A percentile compares a stretch with the other conserved stretches of the same genome.
Evolutionary conservation across 2,797 vertebrate genomes (phyloP).

Genomic region (Lindbergichthys nudifrons): DNA sequence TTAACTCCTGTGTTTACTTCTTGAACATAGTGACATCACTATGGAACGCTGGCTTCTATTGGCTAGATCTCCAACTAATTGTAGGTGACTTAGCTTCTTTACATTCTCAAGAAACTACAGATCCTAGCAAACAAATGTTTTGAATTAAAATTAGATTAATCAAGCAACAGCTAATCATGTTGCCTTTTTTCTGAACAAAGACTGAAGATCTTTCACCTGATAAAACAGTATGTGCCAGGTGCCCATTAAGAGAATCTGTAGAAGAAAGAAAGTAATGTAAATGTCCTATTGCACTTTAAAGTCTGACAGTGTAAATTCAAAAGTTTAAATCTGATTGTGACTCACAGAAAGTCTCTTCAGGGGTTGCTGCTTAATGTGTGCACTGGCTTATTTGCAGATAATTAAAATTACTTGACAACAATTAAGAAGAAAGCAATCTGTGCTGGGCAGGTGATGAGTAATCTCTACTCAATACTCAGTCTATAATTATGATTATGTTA

Average conservation of each 20-base stretch:
- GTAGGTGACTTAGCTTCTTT: too few species aligned
- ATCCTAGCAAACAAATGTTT: too few species aligned
- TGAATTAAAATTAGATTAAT: too few species aligned
- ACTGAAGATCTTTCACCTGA: not conserved
- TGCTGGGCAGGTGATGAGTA: conserved; percentile 75
- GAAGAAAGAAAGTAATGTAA: not conserved
- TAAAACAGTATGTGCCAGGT: not conserved
- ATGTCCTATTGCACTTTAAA: not conserved
- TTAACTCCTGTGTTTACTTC: too few species aligned
- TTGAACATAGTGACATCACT: too few species aligned
- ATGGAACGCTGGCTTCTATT: too few species aligned
- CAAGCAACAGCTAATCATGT: too few species aligned
- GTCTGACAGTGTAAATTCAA: not conserved
- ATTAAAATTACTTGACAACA: conserved; percentile 72
- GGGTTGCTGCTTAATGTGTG: conserved; percentile 42
- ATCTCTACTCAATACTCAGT: conserved; percentile 74
- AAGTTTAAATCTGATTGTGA: not conserved
- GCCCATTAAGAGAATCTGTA: not conserved
- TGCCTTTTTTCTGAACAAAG: too few species aligned
- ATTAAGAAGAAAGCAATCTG: conserved; percentile 73
- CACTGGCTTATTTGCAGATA: conserved; percentile 63
- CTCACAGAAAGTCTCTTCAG: conserved; percentile 16
- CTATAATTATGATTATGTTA: conserved; percentile 75
- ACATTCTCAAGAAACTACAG: too few species aligned
- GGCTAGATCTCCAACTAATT: too few species aligned